Evolutionary conservation across 1,140 invertebrate species (phyloP), one percentile per base, ranked within the genome.

Genomic region (Acromyrmex heyeri): DNA sequence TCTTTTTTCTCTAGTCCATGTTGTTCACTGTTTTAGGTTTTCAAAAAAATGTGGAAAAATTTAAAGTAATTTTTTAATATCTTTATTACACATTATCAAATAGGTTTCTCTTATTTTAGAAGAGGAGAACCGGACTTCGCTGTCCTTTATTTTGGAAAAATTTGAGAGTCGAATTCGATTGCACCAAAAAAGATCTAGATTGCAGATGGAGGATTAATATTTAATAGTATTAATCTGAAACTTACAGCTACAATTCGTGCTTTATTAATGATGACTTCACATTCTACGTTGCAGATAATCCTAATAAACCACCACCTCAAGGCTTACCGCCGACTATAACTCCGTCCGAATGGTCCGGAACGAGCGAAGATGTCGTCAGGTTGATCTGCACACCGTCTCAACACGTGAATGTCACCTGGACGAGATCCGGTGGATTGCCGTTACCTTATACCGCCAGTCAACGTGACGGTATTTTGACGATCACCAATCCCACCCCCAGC

Each of bases 381-480:
- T 90, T 97, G 14, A 95, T 91, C 8, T 97, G 97, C 89, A 93
- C 95, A 0, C 93, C 94, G 14, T 91, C 94, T 0, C 92, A 94
- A n/a, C 89, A 93, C 14, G 87, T 73, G 0, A 95, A 91, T 34
- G 94, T 96, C 2, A 94, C 94, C 12, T 97, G 97, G 97, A 94
- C 91, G 27, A 96, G 96, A 91, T 92, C 96, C 14, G 96, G 96
- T 5, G 92, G 93, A n/a, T 77, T 93, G 8, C 88, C 92, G 44
- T 92, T 98, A 10, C 96, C 97, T 34, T 48, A 88, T 72, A 95
- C 91, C 95, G 96, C 96, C 91, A 96, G 64, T 91, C 95, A 91
- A 94, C 96, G 62, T 92, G 98, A 97, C 88, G 98, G 98, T 16
- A 93, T 97, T 0, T 94, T 99, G 14, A 97, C 96, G 27, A 97